Base-by-base conservation (phyloP, 2,797 vertebrate genomes). In the Cirrhinus mrigala region DNA sequence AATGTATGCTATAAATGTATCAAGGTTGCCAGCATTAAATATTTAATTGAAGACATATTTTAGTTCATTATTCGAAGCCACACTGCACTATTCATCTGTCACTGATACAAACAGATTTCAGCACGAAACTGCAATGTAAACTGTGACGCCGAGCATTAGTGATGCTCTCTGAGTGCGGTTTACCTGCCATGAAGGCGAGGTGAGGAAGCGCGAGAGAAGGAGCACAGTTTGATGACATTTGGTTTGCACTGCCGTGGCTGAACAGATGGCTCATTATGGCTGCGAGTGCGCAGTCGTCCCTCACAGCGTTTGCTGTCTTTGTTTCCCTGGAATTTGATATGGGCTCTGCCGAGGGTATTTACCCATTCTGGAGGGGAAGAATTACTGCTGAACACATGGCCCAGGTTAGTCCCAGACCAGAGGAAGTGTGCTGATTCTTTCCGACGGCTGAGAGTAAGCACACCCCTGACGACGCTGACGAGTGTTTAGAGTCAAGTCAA, bases 221-320 rank as follows among this genome's bases (percentile, higher is more conserved):
- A 89, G 87, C 85, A 92, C 89, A 88, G 79, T 70, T 86, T 91
- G 91, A 92, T 92, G 89, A 86, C 68, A 90, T 87, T 90, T 92
- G 89, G 88, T 90, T 90, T 60, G 82, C 87, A 87, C 85, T 85
- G 84, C 91, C 90, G 85, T 92, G 90, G 88, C 91, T 93, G 90
- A 88, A 82, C 88, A 82, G 90, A 87, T 92, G 89, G 89, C 92
- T 94, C 89, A 74, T 90, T 91, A 91, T 89, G 88, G 92, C 88
- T 90, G 88, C 91, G 81, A 89, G 80, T 90, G 88, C 50, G 69
- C 85, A 64, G 60, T 83, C 78, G 89, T 89, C 78, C 91, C 91
- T 92, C 90, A 85, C 93, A 92, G 93, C 91, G 92, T 91, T 92
- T 92, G 92, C 89, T 82, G 84, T 90, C 89, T 90, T 90, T 90